phyloP scores from a whole-genome alignment of 2,113 vertebrate genomes.

The Psittacara wagleri region DNA sequence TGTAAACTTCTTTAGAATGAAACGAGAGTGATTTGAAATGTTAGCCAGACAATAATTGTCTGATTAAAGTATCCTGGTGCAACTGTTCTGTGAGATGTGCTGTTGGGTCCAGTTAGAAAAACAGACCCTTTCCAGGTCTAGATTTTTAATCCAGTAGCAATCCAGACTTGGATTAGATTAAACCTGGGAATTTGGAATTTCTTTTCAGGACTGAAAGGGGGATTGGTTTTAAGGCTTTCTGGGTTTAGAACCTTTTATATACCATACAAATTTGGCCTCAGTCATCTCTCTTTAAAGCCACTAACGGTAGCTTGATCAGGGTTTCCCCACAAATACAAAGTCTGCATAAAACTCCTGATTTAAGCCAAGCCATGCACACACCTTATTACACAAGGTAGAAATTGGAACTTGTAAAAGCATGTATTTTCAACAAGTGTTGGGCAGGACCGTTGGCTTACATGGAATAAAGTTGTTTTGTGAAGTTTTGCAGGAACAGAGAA shows the following conservation, averaged over 20 bases:
- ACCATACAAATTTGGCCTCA: not conserved
- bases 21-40: not conserved
- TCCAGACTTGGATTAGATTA: not conserved
- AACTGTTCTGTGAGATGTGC: not conserved
- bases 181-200: not conserved
- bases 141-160: not conserved
- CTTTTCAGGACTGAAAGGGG: not conserved
- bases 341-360: not conserved
- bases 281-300: not conserved
- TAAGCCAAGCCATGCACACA: not conserved
- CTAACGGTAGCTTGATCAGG: not conserved
- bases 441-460: not conserved
- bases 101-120: not conserved
- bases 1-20: not conserved
- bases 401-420: not conserved
- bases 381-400: not conserved
- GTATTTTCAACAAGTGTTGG: not conserved
- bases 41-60: not conserved
- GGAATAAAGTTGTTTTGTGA: not conserved
- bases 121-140: not conserved
- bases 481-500: not conserved
- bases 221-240: not conserved
- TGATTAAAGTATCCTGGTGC: not conserved
- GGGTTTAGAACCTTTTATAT: not conserved
- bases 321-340: not conserved